Evolutionary conservation across 1,140 invertebrate genomes (phyloP), one percentile per base, ranked within the genome.

Genomic region (Ptiloglossa arizonensis): DNA sequence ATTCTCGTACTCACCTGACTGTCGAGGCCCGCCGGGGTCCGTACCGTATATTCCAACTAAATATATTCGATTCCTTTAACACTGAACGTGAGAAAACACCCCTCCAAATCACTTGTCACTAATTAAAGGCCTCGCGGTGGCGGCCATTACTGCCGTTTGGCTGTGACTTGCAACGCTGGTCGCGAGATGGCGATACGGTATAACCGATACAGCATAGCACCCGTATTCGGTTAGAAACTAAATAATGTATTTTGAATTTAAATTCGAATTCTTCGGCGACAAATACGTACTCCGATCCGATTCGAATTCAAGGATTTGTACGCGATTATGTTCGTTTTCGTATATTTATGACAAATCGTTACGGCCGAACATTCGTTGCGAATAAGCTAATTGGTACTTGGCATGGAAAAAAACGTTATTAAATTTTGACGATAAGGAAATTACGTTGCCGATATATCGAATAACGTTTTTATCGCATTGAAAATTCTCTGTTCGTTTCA

Each of bases 121-220:
- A 70, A 87, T 85, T 85, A 85, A 85, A 80, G 80, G 46, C 70
- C 86, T 87, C 79, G 24, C 79, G 70, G 85, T 72, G 78, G 80
- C 86, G 78, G 85, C 86, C 86, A 87, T 87, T 15, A 82, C 80
- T 87, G 74, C 73, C 73, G 68, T 82, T 63, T 44, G 15, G 62
- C n/a, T 35, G 13, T 38, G 3, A 5, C 27, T 82, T 70, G 11
- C 22, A 8, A 29, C 35, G 41, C 22, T 9, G 11, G 9, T n/a
- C 84, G 52, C n/a, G 8, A 84, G 86, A 82, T 86, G 85, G 70
- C 81, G 54, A 2, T 13, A 60, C 35, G 15, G n/a, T n/a, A 5
- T 4, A 27, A 15, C 11, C 9, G 4, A 32, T 50, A 13, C 19
- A 13, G 24, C 32, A 15, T 17, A 29, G 3, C 56, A 27, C 13